phyloP scores from a whole-genome alignment of 2,797 vertebrate species.

The Parauchenoglanis ngamensis region DNA sequence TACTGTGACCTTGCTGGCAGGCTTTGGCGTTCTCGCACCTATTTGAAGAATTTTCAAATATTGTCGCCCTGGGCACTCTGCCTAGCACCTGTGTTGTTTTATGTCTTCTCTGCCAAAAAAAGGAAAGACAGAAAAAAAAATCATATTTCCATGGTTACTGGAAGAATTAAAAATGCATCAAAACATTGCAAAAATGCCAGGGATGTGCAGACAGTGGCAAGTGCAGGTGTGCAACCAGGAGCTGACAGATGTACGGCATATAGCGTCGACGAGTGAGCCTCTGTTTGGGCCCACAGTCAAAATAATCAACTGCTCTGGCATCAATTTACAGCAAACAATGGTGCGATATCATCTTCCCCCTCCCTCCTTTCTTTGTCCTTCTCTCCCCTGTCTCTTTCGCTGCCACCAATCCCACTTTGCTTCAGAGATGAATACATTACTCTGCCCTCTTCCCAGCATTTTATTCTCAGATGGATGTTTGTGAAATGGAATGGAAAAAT shows the following conservation, averaged over 20 bases:
- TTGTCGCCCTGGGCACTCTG: slow-evolving; percentile 68
- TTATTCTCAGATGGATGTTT: slow-evolving; percentile 72
- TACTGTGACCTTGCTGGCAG: slow-evolving; percentile 65
- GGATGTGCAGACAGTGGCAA: slow-evolving; percentile 56
- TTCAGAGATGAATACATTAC: slow-evolving; percentile 66
- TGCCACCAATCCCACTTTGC: slow-evolving; percentile 64
- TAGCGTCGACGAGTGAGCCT: slow-evolving; percentile 51
- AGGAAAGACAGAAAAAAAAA: slow-evolving; percentile 6
- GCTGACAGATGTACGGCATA: slow-evolving; percentile 65
- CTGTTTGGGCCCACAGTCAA: slow-evolving; percentile 49
- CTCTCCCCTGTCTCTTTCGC: slow-evolving; percentile 61
- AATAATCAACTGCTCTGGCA: slow-evolving; percentile 66
- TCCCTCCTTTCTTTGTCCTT: slow-evolving; percentile 53
- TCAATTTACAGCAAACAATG: slow-evolving; percentile 67
- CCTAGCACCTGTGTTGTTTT: slow-evolving; percentile 70
- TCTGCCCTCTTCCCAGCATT: slow-evolving; percentile 61
- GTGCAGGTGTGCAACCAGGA: slow-evolving; percentile 52
- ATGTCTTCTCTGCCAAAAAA: slow-evolving; percentile 50
- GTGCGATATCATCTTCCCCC: slow-evolving; percentile 63
- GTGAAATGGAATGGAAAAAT: slow-evolving; percentile 75
- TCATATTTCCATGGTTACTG: slow-evolving; percentile 69
- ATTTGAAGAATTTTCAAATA: slow-evolving; percentile 68
- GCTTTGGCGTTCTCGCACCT: slow-evolving; percentile 59
- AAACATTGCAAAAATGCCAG: slow-evolving; percentile 63
- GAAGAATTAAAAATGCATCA: slow-evolving; percentile 73